phyloP scores from a whole-genome alignment of 2,797 vertebrate genomes.

The Salarias fasciatus region DNA sequence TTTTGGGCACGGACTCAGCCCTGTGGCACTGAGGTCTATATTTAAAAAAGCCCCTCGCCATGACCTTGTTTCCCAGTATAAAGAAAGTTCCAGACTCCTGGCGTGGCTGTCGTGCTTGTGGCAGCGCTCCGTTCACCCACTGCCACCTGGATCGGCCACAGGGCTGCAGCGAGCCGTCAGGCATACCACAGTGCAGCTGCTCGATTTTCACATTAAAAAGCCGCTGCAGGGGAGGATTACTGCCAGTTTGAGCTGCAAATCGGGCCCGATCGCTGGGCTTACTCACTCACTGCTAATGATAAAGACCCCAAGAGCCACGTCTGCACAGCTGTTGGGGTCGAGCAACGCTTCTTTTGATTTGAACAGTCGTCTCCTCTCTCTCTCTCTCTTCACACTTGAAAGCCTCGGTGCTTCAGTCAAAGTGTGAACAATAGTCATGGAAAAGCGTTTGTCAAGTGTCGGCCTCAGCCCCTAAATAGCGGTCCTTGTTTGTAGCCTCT shows the following conservation, averaged over 20 bases:
- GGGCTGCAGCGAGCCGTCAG: conserved; percentile 40
- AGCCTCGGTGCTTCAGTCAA: conserved; percentile 5
- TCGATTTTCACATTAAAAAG: conserved; percentile 79
- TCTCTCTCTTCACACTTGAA: too few relatives aligned
- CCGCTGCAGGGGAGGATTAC: conserved; percentile 67
- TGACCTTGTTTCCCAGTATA: conserved; percentile 78
- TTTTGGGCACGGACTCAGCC: conserved; percentile 49
- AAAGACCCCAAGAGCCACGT: conserved; percentile 15
- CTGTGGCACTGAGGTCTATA: conserved; percentile 66
- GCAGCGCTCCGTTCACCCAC: conserved; percentile 43
- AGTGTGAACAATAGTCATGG: conserved; percentile 53
- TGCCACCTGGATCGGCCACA: conserved; percentile 52
- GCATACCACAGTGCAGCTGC: conserved; percentile 76
- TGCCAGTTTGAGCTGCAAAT: conserved; percentile 48
- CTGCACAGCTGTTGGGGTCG: too few relatives aligned
- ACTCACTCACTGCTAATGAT: conserved; percentile 59
- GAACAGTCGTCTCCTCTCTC: too few relatives aligned
- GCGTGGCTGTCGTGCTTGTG: conserved; percentile 55
- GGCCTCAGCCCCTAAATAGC: conserved; percentile 66
- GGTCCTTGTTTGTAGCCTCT: conserved; percentile 45
- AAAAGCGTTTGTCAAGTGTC: conserved; percentile 64
- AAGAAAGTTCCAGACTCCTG: conserved; percentile 60
- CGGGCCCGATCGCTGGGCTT: conserved; percentile 49
- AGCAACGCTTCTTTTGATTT: conserved; percentile 13
- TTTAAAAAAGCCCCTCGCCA: conserved; percentile 66